Evolutionary conservation across 2,888 invertebrate species (phyloP), one percentile per base, ranked within the genome.

Genomic region (Tenthredo notha): DNA sequence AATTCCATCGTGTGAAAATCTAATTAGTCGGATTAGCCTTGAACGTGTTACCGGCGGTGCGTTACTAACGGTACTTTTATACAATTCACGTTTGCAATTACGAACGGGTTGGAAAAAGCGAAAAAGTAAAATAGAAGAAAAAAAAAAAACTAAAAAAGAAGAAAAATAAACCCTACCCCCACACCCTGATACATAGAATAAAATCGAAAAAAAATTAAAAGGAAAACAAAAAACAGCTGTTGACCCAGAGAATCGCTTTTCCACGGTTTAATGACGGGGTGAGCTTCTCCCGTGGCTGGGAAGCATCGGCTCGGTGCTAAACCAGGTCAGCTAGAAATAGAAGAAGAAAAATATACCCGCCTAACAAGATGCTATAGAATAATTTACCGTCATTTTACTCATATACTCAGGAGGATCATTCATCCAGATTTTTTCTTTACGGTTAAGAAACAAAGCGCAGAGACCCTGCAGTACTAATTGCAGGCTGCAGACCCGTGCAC

Each of bases 31-130:
- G 37, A 83, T 83, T 83, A 83, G 83, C 83, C 83, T 83, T 70
- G 83, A 83, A 83, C 77, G 77, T 47, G 77, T 77, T 77, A 77
- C 77, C 77, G 47, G 50, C 33, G 37, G 47, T 77, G 77, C 50
- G 77, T 77, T 77, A 29, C 54, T 33, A 50, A 77, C 77, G 87
- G 85, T 72, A 83, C 78, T 87, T 86, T 86, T 84, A 85, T 86
- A 84, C 86, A 67, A 67, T 87, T 85, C 86, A 77, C 54, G 40
- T 77, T 50, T 29, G 50, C 54, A 77, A 47, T 47, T 77, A 77
- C 77, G 50, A 77, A 50, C 29, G 77, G 33, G 50, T 54, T 87
- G 85, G 84, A 85, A 65, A 74, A 84, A 78, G 84, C 74, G 50
- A 61, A 84, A 83, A 87, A 74, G 84, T 84, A 58, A 47, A 33